These are phyloP conservation scores for Tenualosa thibaudeaui DNA, from an alignment of 2,797 vertebrate genomes.

Conservation along the genomic window DNA sequence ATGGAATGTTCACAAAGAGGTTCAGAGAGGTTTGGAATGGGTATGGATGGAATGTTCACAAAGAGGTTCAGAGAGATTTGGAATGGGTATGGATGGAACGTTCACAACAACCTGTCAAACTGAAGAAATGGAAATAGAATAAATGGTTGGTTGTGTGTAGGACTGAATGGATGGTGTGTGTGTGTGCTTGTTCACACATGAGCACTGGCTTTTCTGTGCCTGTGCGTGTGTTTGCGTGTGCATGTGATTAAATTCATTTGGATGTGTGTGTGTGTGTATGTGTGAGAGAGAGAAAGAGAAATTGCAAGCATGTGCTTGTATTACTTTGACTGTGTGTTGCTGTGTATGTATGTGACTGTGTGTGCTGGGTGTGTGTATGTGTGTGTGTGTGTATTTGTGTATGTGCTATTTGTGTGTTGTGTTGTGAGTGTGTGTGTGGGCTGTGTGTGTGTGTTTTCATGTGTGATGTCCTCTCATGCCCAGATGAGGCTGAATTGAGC, in stretches of 20 bases:
- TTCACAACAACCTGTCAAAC: not conserved
- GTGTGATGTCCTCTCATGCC: not conserved
- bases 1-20: not conserved
- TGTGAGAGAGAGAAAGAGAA: not conserved
- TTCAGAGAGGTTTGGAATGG: not conserved
- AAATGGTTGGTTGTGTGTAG: not conserved
- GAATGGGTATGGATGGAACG: not conserved
- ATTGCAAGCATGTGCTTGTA: not conserved
- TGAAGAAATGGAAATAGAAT: not conserved
- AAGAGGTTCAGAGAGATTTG: not conserved
- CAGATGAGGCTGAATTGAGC: not conserved
- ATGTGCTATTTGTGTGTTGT: not conserved
- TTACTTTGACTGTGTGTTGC: not conserved
- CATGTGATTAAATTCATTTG: not conserved
- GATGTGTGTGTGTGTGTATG: constrained; percentile 22
- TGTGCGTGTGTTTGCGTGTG: not conserved
- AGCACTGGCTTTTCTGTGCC: not conserved
- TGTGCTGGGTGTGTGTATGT: constrained; percentile 1
- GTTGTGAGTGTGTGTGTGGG: not conserved
- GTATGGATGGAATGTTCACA: not conserved
- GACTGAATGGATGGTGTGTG: not conserved
- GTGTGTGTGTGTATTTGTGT: not conserved
- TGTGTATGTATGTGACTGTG: not conserved
- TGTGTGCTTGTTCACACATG: not conserved
- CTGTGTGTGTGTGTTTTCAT: not conserved